phyloP scores from a whole-genome alignment of 2,113 vertebrate species.

The Chloropsis cyanopogon region DNA sequence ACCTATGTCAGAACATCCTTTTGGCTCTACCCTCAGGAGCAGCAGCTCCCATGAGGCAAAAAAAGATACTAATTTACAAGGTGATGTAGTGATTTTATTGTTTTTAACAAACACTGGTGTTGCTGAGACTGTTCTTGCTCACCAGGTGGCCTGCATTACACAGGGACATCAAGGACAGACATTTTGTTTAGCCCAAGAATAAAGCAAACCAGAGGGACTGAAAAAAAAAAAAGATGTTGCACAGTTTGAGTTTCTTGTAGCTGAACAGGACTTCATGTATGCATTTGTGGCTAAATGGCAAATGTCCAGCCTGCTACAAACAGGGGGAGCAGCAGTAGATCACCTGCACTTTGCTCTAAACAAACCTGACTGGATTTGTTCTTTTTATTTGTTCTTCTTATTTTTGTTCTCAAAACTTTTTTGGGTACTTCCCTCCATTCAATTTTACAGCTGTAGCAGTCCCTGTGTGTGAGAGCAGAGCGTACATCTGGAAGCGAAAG shows the following conservation, averaged over 20 bases:
- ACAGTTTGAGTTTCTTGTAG: not conserved
- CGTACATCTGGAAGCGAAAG: not conserved
- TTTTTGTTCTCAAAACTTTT: not conserved
- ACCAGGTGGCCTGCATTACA: not conserved
- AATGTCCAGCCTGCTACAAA: accelerated
- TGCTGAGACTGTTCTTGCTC: not conserved
- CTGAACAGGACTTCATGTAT: not conserved
- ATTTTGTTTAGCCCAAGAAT: not conserved
- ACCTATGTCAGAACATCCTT: not conserved
- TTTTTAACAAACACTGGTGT: not conserved
- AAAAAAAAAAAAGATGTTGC: too few relatives aligned
- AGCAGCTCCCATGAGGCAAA: accelerated
- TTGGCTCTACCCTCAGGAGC: not conserved
- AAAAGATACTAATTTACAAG: not conserved
- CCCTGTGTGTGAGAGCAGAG: too few relatives aligned
- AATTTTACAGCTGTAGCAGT: not conserved
- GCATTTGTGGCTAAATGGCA: not conserved
- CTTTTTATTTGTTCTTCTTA: not conserved
- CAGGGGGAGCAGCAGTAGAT: not conserved
- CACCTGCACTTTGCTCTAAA: not conserved
- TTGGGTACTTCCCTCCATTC: accelerated
- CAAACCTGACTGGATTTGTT: not conserved
- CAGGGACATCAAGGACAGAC: not conserved
- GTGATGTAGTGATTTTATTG: not conserved
- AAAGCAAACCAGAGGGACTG: not conserved